Evolutionary conservation across 2,888 invertebrate species (phyloP).

Genomic region (Leucoptera coffeella): DNA sequence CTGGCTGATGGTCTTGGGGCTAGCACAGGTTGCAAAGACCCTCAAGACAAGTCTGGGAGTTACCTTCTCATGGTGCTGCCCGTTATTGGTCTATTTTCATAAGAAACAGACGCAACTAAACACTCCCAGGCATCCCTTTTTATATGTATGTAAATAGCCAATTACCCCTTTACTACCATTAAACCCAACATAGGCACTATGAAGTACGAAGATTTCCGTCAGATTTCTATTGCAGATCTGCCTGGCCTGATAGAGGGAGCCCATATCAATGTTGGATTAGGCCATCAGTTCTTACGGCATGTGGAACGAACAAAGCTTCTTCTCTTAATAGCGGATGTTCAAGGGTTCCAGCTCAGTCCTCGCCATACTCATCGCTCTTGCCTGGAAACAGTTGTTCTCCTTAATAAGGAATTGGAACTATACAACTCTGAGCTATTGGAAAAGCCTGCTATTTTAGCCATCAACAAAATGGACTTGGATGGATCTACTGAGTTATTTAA

Average conservation of each 20-base stretch:
- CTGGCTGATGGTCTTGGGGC: no score
- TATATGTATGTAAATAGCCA: no score
- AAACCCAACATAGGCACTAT: conserved; percentile 83
- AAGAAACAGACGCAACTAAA: no score
- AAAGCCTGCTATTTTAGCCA: conserved; percentile 76
- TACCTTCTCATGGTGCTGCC: no score
- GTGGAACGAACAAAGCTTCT: conserved; percentile 86
- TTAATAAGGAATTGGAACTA: conserved; percentile 90
- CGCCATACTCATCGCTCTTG: conserved; percentile 63
- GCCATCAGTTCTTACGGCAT: conserved; percentile 88
- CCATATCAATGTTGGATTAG: conserved; percentile 75
- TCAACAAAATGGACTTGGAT: conserved; percentile 88
- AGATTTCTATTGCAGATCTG: conserved; percentile 86
- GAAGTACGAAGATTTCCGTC: conserved; percentile 67
- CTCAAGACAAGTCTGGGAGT: no score
- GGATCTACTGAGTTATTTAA: conserved; percentile 57
- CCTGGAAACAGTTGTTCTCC: conserved; percentile 76
- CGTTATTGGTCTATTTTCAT: no score
- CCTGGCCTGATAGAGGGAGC: conserved; percentile 97
- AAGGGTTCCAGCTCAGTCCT: conserved; percentile 79
- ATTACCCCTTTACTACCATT: conserved; percentile 93
- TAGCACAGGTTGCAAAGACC: no score
- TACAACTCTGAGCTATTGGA: conserved; percentile 77
- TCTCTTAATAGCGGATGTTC: conserved; percentile 82
- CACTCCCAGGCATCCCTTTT: no score